Evolutionary conservation across 92 coral and sea anemone species (phyloP).

Genomic region (Diadumene lineata): DNA sequence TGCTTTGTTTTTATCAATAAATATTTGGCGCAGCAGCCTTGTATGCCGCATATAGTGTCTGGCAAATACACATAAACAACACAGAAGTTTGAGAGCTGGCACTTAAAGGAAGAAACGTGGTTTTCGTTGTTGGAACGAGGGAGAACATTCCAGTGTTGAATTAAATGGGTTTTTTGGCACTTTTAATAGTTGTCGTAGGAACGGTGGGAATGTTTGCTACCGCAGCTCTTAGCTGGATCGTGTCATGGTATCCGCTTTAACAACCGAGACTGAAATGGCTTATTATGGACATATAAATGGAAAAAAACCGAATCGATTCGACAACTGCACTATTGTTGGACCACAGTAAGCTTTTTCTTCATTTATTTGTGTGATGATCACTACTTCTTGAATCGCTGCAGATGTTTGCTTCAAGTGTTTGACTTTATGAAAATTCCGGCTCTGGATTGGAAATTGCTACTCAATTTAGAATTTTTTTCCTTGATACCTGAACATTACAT

Average conservation of each 20-base stretch:
- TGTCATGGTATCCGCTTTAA: constrained; percentile 84
- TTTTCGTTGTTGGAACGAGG: background rate
- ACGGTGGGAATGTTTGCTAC: constrained; percentile 75
- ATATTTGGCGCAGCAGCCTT: too few species aligned
- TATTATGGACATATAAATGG: background rate
- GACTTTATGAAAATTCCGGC: background rate
- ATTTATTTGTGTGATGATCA: background rate
- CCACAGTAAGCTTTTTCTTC: background rate
- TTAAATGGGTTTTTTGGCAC: constrained; percentile 64
- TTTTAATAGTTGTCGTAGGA: constrained; percentile 67
- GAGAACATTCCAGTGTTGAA: background rate
- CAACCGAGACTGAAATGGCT: background rate
- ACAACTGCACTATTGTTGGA: background rate
- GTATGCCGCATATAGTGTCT: background rate
- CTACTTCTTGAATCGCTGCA: background rate
- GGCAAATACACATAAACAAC: background rate
- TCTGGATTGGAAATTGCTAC: background rate
- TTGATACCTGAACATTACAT: background rate
- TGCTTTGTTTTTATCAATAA: too few species aligned
- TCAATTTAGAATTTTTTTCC: background rate
- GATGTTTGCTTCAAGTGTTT: background rate
- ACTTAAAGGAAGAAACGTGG: background rate
- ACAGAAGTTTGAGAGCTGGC: background rate
- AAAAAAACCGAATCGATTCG: background rate
- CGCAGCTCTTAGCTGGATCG: constrained; percentile 87